phyloP scores from a whole-genome alignment of 2,888 invertebrate species.

The Melipona bicolor region DNA sequence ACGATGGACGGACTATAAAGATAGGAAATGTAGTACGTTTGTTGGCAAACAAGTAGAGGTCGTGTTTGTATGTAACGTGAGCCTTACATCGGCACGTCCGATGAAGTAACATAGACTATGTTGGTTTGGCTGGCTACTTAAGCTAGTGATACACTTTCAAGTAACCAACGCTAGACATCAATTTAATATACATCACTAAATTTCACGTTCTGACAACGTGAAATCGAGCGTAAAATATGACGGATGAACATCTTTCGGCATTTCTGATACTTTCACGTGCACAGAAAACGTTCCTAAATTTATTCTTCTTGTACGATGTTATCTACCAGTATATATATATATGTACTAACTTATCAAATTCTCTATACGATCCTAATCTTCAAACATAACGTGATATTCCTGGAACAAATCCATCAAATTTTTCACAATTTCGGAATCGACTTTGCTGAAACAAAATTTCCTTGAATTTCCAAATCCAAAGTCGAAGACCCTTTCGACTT shows the following conservation, averaged over 20 bases:
- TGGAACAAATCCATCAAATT: background rate
- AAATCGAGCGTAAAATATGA: slow-evolving; percentile 1
- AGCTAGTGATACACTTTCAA: slow-evolving; percentile 24
- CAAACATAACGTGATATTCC: background rate
- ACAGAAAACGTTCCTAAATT: background rate
- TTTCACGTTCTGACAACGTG: background rate
- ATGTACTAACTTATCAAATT: background rate
- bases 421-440: background rate
- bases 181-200: background rate
- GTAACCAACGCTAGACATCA: slow-evolving; percentile 7
- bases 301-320: background rate
- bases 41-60: slow-evolving; percentile 73
- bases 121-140: slow-evolving; percentile 39
- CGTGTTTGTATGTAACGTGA: slow-evolving; percentile 69
- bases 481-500: background rate
- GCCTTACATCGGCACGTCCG: slow-evolving; percentile 52
- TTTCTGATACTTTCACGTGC: background rate
- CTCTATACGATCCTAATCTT: background rate
- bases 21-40: slow-evolving; percentile 68
- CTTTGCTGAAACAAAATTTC: too few relatives aligned
- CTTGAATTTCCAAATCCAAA: background rate
- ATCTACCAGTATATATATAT: background rate
- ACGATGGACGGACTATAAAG: slow-evolving; percentile 71
- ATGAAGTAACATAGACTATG: slow-evolving; percentile 59
- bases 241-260: background rate